Conservation (phyloP, 2,888 invertebrate genomes). For the Calephelis perditalis region DNA sequence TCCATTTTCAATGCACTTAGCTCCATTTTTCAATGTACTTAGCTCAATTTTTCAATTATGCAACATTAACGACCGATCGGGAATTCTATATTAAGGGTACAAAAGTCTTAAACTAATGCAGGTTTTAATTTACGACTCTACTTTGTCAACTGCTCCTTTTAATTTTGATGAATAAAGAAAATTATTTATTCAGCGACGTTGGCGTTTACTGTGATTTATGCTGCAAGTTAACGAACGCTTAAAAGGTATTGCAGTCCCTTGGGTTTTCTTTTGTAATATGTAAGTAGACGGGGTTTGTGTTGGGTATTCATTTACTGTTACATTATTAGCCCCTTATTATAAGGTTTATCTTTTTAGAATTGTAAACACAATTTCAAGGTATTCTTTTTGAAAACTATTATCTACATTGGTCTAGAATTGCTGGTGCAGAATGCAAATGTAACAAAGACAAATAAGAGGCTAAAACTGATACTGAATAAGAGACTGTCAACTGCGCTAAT, state of each 20-base stretch:
- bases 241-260: conserved; percentile 47
- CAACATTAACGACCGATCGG: conserved; percentile 2
- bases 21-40: background rate
- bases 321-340: too few species aligned
- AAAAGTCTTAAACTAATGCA: conserved; percentile 42
- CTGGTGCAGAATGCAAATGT: too few species aligned
- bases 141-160: conserved; percentile 74
- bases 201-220: conserved; percentile 69
- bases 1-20: background rate
- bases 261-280: conserved; percentile 62
- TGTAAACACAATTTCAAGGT: too few species aligned
- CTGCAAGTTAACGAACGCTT: conserved; percentile 56
- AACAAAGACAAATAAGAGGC: too few species aligned
- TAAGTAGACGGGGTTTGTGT: conserved; percentile 42
- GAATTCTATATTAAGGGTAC: conserved; percentile 9
- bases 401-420: background rate
- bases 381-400: background rate
- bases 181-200: conserved; percentile 72
- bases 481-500: too few species aligned
- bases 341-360: background rate
- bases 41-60: background rate
- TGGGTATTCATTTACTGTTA: conserved; percentile 4
- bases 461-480: too few species aligned
- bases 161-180: conserved; percentile 77
- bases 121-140: conserved; percentile 66